These are phyloP conservation scores for Oreocharis arfaki DNA, from an alignment of 2,113 vertebrate species.

Conservation along the genomic window DNA sequence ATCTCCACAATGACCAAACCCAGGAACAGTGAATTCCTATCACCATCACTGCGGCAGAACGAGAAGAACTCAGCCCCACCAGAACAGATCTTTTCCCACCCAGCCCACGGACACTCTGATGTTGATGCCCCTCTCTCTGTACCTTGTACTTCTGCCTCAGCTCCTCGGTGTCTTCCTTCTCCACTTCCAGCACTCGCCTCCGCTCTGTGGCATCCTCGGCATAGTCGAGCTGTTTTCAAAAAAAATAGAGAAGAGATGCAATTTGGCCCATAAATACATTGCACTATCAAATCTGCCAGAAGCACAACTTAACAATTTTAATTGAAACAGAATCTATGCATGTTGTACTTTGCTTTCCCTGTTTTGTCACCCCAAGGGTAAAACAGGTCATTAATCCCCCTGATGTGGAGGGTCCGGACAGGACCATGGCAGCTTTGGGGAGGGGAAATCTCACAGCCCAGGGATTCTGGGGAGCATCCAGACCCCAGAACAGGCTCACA, in stretches of 20 bases:
- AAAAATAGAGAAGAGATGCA: neutral
- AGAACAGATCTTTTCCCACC: neutral
- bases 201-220: conserved; percentile 98
- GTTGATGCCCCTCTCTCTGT: neutral
- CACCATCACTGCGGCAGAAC: rapidly evolving
- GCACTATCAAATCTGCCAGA: neutral
- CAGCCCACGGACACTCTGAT: neutral
- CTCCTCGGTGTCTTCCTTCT: conserved; percentile 98
- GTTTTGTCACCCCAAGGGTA: neutral
- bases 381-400: neutral
- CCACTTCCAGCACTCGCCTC: conserved; percentile 93
- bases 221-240: conserved; percentile 85
- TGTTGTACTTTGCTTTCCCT: neutral
- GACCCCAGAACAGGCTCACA: neutral
- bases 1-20: neutral
- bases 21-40: neutral
- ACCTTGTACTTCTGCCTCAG: conserved; percentile 98
- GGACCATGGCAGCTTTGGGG: neutral
- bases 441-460: neutral
- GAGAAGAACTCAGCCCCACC: neutral
- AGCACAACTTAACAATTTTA: neutral
- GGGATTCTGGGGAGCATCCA: neutral
- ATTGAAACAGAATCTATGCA: neutral
- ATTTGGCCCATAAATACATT: neutral
- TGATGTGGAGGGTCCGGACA: neutral